phyloP scores from a whole-genome alignment of 2,888 invertebrate genomes.

The Aphodius sticticus region DNA sequence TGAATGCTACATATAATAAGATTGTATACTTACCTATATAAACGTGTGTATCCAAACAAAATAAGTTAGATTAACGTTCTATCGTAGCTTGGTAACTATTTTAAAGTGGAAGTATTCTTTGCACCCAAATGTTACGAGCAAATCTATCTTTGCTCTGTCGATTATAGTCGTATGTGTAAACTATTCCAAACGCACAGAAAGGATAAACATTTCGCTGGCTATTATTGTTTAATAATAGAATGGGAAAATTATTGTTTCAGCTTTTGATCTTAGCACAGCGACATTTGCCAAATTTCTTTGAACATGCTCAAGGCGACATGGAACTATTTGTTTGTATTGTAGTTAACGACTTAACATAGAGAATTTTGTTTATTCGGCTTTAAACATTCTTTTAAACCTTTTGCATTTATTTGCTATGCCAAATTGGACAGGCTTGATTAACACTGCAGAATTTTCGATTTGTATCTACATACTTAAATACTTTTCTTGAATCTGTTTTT shows the following conservation, averaged over 20 bases:
- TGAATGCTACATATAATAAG: too few relatives aligned
- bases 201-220: not conserved
- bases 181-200: not conserved
- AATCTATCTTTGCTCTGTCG: not conserved
- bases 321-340: too few relatives aligned
- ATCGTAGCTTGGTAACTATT: not conserved
- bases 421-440: too few relatives aligned
- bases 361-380: too few relatives aligned
- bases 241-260: not conserved
- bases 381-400: too few relatives aligned
- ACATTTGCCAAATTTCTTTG: not conserved
- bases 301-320: not conserved
- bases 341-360: too few relatives aligned
- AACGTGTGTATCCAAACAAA: not conserved
- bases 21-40: not conserved
- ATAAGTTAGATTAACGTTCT: not conserved
- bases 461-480: too few relatives aligned
- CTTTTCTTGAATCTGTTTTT: too few relatives aligned
- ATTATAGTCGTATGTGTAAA: not conserved
- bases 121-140: not conserved
- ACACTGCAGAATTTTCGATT: too few relatives aligned
- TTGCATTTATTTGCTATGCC: too few relatives aligned
- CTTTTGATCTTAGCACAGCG: not conserved
- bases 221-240: not conserved
- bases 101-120: not conserved